Base-by-base conservation (phyloP, 2,888 invertebrate genomes). In the Rotaria magnacalcarata region DNA sequence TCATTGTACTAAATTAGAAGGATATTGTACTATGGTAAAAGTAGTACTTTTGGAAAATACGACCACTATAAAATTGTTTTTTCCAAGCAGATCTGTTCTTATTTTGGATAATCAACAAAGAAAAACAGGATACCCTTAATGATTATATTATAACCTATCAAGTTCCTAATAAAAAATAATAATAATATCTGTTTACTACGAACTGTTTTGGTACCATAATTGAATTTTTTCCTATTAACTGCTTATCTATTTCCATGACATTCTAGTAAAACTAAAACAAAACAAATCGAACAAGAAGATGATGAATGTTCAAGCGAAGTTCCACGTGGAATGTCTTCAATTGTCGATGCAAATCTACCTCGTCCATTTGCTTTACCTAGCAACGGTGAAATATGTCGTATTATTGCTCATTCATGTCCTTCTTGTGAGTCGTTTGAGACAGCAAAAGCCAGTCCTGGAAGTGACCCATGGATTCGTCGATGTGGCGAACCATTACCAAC, bases 401-500 rank as follows among this genome's bases (percentile, higher is more conserved):
- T 47, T 0, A 47, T 7, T 47, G n/a, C n/a, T 47, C 47, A 47
- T 47, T 47, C 80, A 47, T n/a, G 24, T 43, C 0, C 11, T 24
- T 47, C 5, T n/a, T 4, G 2, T 47, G 47, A 80, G 6, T 41
- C 47, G 47, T 67, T 67, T 16, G 67, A 67, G 7, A 10, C 6
- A 47, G 7, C 47, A 24, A 80, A 80, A 47, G 7, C 8, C 11
- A 10, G 11, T 43, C 14, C 24, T 24, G 3, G n/a, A 14, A n/a
- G 7, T n/a, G 80, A 80, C 47, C 80, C 80, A 80, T 80, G 80
- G 80, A 47, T 80, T 24, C 43, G 80, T 47, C 80, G 80, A 80
- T n/a, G 24, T n/a, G n/a, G 47, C 10, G 24, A 47, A 47, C 80
- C 47, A 43, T 14, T 47, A 47, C 47, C 47, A 47, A 47, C 80